Evolutionary conservation across 1,140 invertebrate species (phyloP).

Genomic region (Antheraea pernyi): DNA sequence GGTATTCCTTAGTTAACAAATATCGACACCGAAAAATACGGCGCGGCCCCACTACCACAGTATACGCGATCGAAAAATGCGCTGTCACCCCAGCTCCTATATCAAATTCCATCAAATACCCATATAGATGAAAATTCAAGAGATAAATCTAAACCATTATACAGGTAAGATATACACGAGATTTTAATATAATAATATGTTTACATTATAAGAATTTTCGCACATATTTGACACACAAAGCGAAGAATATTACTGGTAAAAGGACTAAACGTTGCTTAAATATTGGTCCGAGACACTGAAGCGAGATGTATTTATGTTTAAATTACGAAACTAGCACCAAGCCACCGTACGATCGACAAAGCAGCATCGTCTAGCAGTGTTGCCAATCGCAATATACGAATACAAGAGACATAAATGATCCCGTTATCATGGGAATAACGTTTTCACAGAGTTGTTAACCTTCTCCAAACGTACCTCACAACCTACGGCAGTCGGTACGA

Average conservation of each 20-base stretch:
- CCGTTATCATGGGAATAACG: background rate
- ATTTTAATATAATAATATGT: slow-evolving; percentile 50
- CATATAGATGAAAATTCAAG: slow-evolving; percentile 68
- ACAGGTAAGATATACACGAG: slow-evolving; percentile 69
- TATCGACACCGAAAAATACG: slow-evolving; percentile 57
- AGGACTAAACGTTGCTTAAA: slow-evolving; percentile 57
- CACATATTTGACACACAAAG: slow-evolving; percentile 79
- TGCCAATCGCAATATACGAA: slow-evolving; percentile 26
- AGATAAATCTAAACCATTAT: slow-evolving; percentile 76
- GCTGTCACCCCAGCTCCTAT: slow-evolving; percentile 58
- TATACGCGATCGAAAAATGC: slow-evolving; percentile 60
- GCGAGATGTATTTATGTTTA: slow-evolving; percentile 62
- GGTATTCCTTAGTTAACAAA: slow-evolving; percentile 40
- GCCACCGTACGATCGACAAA: slow-evolving; percentile 65
- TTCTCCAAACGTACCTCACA: slow-evolving; percentile 27
- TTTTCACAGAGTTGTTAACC: background rate
- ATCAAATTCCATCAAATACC: slow-evolving; percentile 61
- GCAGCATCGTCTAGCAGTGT: slow-evolving; percentile 32
- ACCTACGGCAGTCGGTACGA: slow-evolving; percentile 33
- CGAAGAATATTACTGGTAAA: slow-evolving; percentile 69
- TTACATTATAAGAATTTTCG: slow-evolving; percentile 73
- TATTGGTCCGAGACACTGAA: slow-evolving; percentile 77
- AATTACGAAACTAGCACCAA: slow-evolving; percentile 69
- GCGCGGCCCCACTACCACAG: slow-evolving; percentile 70
- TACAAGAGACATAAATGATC: slow-evolving; percentile 50